Base-by-base conservation (phyloP, 2,113 vertebrate genomes). In the Sinocyclocheilus anophthalmus region DNA sequence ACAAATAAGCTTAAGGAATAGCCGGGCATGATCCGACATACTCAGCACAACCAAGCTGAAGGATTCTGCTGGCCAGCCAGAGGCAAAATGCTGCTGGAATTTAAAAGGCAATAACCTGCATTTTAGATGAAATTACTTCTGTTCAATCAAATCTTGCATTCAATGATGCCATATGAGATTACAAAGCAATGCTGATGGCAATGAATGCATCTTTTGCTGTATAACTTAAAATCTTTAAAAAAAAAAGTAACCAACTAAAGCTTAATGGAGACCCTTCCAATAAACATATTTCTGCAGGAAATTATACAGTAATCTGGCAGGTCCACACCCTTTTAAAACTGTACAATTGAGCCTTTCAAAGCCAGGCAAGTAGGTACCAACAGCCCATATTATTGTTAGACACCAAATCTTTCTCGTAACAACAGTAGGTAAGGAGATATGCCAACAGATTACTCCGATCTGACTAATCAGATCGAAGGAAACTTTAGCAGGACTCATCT, bases 1-100 rank as follows among this genome's bases (percentile, higher is more conserved):
- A 88, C 88, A 89, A 59, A 87, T 9, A 22, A 70, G 22, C 59
- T 76, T 63, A 65, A 24, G 16, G 20, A 65, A 75, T 48, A 57
- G 18, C 59, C 22, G 65, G 55, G 26, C 53, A 30, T 39, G 88
- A 78, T 37, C 73, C 30, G 2, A 72, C 50, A 61, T 37, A 26
- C n/a, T 39, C 85, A 73, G 55, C 3, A 59, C 48, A 81, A 30
- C 48, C 26, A 70, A 69, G 45, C 4, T 37, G 5, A 70, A 65
- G 59, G 59, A 81, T 67, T 82, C 26, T 53, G 20, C 57, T 61
- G 20, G 55, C 24, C n/a, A 61, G n/a, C 20, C 39, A 8, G 61
- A 39, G n/a, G 59, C 57, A 81, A 45, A 81, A 65, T 65, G 30
- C 30, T 57, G 48, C 81, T 18, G 30, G 67, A 57, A 72, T 73